Percentiles rank a stretch among this genome's conserved stretches.
Evolutionary conservation across 2,797 vertebrate genomes (phyloP).

Genomic region (Orestias chungarensis): DNA sequence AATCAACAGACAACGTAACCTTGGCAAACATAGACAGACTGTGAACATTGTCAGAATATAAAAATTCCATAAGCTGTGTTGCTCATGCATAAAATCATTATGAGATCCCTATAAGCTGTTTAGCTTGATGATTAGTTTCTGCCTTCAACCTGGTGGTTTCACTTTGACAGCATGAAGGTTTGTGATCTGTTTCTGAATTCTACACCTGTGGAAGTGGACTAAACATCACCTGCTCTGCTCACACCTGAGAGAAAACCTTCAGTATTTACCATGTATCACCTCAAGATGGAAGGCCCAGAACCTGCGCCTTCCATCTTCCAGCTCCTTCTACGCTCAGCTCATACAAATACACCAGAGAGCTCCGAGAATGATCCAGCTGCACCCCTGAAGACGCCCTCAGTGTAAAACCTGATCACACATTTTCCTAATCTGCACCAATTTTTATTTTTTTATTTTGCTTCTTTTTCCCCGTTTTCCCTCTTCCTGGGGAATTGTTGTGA

Average conservation of each 20-base stretch:
- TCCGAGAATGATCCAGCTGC: constrained; percentile 40
- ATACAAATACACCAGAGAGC: constrained; percentile 33
- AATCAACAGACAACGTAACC: not conserved
- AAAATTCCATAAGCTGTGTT: not conserved
- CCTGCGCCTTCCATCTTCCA: too few relatives aligned
- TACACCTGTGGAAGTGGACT: constrained; percentile 4
- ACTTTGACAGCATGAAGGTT: not conserved
- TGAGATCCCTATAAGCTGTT: not conserved
- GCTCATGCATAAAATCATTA: not conserved
- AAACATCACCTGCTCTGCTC: constrained; percentile 23
- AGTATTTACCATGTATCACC: constrained; percentile 23
- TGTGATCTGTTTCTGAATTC: constrained; percentile 4
- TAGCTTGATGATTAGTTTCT: not conserved
- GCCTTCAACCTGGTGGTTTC: not conserved
- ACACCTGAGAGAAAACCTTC: constrained; percentile 31
- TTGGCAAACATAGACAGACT: not conserved
- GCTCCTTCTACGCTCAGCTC: constrained; percentile 12
- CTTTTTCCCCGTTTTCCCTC: constrained; percentile 6
- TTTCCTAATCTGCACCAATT: constrained; percentile 7
- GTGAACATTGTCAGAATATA: not conserved
- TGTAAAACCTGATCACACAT: constrained; percentile 30
- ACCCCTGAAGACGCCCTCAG: constrained; percentile 35
- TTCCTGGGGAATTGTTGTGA: constrained; percentile 33
- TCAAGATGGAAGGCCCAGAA: constrained; percentile 18
- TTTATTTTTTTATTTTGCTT: constrained; percentile 19